Evolutionary conservation across 2,797 vertebrate species (phyloP).

Genomic region (Anguilla megastoma): DNA sequence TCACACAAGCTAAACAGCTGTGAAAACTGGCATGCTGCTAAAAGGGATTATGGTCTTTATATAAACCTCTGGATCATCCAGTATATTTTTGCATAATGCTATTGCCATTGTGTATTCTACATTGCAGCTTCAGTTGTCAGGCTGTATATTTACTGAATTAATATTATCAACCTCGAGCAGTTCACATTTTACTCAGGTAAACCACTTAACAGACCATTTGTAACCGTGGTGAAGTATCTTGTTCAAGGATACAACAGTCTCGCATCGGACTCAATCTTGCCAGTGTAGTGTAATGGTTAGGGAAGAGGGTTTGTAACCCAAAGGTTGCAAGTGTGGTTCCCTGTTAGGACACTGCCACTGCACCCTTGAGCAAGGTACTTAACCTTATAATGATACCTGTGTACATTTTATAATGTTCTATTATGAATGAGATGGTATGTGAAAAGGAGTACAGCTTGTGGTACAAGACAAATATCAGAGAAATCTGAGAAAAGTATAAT

Average conservation of each 20-base stretch:
- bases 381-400: neutral
- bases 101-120: neutral
- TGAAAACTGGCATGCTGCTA: neutral
- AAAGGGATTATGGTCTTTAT: neutral
- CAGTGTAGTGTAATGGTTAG: neutral
- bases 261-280: neutral
- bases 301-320: neutral
- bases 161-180: neutral
- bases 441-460: too few relatives aligned
- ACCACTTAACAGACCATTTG: neutral
- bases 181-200: neutral
- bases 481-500: too few relatives aligned
- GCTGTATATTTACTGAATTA: neutral
- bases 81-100: neutral
- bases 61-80: neutral
- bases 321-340: neutral
- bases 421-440: too few relatives aligned
- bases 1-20: neutral
- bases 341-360: neutral
- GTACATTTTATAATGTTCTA: too few relatives aligned
- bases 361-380: neutral
- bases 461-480: too few relatives aligned
- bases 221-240: neutral
- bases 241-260: neutral
- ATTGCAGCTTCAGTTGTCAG: neutral